Evolutionary conservation across 2,113 vertebrate species (phyloP), one percentile per base, ranked within the genome.

Genomic region (Salvelinus fontinalis): DNA sequence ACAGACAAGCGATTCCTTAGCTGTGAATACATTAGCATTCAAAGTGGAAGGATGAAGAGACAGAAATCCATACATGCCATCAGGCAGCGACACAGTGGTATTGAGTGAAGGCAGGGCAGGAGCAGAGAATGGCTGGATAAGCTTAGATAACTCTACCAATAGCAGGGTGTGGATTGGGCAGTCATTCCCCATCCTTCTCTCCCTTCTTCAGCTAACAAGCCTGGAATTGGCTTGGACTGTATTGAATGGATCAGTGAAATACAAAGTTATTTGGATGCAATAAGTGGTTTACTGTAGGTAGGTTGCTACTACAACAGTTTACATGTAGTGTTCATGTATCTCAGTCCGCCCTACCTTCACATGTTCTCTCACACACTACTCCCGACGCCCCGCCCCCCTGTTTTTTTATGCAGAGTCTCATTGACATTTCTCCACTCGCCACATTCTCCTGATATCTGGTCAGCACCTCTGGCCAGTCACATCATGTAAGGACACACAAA

Each of bases 11-110:
- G n/a, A 75, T 71, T 78, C 67, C 24, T 75, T 67, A 49, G 62
- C 31, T 57, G 31, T 13, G 73, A 76, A 79, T 76, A 44, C 59
- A 79, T 82, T 79, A 73, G 74, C 77, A 82, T 79, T 82, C 29
- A 68, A 34, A 68, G 67, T 68, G 67, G 64, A 76, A 79, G 29
- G 65, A 67, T 57, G 74, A 79, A 67, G 22, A 29, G 31, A 54
- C 70, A 73, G 54, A 75, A 82, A 82, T 76, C 66, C 72, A 73
- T 76, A 70, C 20, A 34, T 70, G 64, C 64, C 70, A 67, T 73
- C 74, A 78, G 60, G 44, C 57, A 67, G 24, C 62, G 57, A 67
- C 39, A 34, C 49, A 22, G 29, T 22, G 66, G 31, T 44, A 29
- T 34, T 27, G 51, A 34, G 39, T 44, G 9, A 44, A 44, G 39